Base-by-base conservation (phyloP, 2,888 invertebrate genomes). In the Zaprionus obscuricornis region DNA sequence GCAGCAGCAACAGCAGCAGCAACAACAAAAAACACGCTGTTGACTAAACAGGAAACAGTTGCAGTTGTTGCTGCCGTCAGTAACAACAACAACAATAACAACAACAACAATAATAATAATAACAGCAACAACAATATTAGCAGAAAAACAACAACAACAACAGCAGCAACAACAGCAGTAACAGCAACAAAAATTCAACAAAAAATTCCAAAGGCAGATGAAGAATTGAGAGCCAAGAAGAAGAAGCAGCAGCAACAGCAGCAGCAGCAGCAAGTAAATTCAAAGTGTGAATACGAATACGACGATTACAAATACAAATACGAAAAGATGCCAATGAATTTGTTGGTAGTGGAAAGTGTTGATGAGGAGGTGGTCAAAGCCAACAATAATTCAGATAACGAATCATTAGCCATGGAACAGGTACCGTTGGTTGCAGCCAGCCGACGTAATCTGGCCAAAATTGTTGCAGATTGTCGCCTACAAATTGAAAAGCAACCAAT, bases 21-120 rank as follows among this genome's bases (percentile, higher is more conserved):
- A 57, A 18, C 62, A 22, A 16, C 47, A 5, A 10, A 24, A 16
- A 11, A 20, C 7, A n/a, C 27, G 69, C 62, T 74, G 62, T 73
- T 79, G 66, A 74, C 69, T 64, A 79, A 82, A 82, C 81, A 86
- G 81, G 81, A 82, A 86, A 86, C 81, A 84, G 81, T 82, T 86
- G 86, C 74, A 84, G 82, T 73, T 72, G 68, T 37, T 57, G 74
- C 60, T 50, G 47, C 45, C 22, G 37, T 40, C 1, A 22, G 17
- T 20, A 7, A 51, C 62, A 45, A 18, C 69, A 45, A 20, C 75
- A 50, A 17, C 51, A 47, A 14, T 43, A 54, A 39, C 34, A 66
- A 34, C 17, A 59, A 33, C 26, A 65, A 22, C 31, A 67, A 46
- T 34, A 49, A 39, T 18, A 47, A 1, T 33, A 49, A 1, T 47